These are phyloP conservation scores for Dreissena polymorpha DNA, from an alignment of 1,140 invertebrate species.

Conservation along the genomic window DNA sequence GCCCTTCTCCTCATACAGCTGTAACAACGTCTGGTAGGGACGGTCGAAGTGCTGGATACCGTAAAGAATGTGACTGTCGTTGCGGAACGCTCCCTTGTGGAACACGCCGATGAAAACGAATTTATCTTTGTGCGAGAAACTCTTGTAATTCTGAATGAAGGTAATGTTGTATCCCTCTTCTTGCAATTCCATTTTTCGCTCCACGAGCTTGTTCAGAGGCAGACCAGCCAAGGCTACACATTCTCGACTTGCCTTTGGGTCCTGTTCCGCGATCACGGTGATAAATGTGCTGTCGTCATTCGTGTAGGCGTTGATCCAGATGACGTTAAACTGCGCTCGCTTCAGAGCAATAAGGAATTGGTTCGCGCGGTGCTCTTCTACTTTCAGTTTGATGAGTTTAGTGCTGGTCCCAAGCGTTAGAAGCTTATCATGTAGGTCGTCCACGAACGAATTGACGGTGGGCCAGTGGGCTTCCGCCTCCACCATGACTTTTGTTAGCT, in stretches of 20 bases:
- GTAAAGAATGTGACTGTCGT: constrained; percentile 68
- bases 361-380: constrained; percentile 71
- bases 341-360: constrained; percentile 67
- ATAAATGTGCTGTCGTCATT: constrained; percentile 63
- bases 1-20: constrained; percentile 69
- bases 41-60: constrained; percentile 71
- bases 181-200: constrained; percentile 67
- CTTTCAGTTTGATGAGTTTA: constrained; percentile 59
- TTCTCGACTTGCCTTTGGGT: constrained; percentile 44
- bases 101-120: constrained; percentile 70
- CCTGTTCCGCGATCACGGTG: constrained; percentile 62
- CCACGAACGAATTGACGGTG: constrained; percentile 58
- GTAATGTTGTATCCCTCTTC: constrained; percentile 70
- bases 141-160: constrained; percentile 72
- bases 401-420: constrained; percentile 28
- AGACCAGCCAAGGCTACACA: constrained; percentile 68
- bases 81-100: constrained; percentile 63
- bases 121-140: constrained; percentile 62
- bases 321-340: constrained; percentile 64
- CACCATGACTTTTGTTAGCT: constrained; percentile 62
- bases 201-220: constrained; percentile 60
- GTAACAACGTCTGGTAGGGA: constrained; percentile 70
- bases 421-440: constrained; percentile 67
- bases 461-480: constrained; percentile 57
- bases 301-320: constrained; percentile 70